A percentile compares a stretch with the other conserved stretches of the same genome.
Conservation (phyloP, 2,113 vertebrate species). For the Nothoprocta perdicaria region DNA sequence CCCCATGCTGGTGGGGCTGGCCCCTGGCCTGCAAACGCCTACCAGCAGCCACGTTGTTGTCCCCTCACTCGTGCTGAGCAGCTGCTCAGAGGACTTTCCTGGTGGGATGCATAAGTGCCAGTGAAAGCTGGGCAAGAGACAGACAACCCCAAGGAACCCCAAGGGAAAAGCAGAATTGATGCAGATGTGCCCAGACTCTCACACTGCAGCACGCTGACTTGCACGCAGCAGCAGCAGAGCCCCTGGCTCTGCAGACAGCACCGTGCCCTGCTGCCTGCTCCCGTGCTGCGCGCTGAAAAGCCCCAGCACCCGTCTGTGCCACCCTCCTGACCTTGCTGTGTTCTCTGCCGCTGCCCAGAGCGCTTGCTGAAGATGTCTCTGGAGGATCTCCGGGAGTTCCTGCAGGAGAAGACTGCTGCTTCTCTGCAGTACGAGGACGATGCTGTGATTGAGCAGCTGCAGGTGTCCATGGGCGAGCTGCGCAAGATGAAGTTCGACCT, state of each 20-base stretch:
- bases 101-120: rapidly evolving
- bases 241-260: not conserved
- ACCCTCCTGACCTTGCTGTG: not conserved
- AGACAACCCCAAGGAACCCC: not conserved
- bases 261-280: rapidly evolving
- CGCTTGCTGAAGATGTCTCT: slow-evolving; percentile 82
- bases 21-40: not conserved
- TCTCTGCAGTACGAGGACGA: slow-evolving; percentile 84
- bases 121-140: not conserved
- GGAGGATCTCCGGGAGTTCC: slow-evolving; percentile 88
- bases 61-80: not conserved
- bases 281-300: rapidly evolving
- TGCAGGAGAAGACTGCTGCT: slow-evolving; percentile 82
- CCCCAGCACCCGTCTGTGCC: not conserved
- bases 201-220: not conserved
- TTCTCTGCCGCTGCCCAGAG: slow-evolving; percentile 66
- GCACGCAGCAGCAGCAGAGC: not conserved
- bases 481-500: slow-evolving; percentile 86
- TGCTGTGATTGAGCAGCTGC: slow-evolving; percentile 82
- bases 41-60: not conserved
- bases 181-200: rapidly evolving
- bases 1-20: not conserved
- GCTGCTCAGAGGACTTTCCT: not conserved
- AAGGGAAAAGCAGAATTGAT: not conserved
- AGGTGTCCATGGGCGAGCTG: slow-evolving; percentile 81